Base-by-base conservation (phyloP, 2,797 vertebrate genomes). In the Peromyscus eremicus region DNA sequence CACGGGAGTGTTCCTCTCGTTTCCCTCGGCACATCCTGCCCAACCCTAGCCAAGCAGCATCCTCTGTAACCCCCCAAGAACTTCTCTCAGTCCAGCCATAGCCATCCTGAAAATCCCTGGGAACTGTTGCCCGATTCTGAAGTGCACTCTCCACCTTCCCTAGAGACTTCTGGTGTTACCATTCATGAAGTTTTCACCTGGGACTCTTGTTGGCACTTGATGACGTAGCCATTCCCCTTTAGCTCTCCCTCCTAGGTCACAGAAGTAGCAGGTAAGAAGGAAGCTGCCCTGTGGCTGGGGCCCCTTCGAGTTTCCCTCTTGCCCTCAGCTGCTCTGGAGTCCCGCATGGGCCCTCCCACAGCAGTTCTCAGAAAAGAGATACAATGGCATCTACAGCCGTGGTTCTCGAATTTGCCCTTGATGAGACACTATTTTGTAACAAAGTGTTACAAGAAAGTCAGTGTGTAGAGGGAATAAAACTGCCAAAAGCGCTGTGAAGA, bases 291-390 rank as follows among this genome's bases (percentile, higher is more conserved):
- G 17, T 49, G 23, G 73, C 2, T 37, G 12, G 57, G 25, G 4
- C 57, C 43, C 12, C 7, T 43, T 43, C 81, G 46, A 5, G 34
- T n/a, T 57, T 86, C 81, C 43, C 27, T 57, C 32, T 81, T 46
- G 14, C 27, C 17, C 52, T 19, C 13, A 64, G 4, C 4, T 64
- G 2, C 27, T 83, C 70, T 66, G 6, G 29, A 55, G 37, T 68
- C 57, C 73, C n/a, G 19, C 32, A 2, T 70, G 16, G 46, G 1
- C 19, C 23, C 49, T 81, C 46, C 27, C 11, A 12, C 21, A 40
- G 62, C 76, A 40, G 10, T 91, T 92, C 57, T 81, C 64, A 95
- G 76, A 34, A 92, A 73, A 93, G 34, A 91, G 43, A 87, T 52
- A 0, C 1, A 34, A 23, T 1, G 86, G 10, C 16, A 6, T 79